Base-by-base conservation (phyloP, 2,113 vertebrate genomes). In the Vidua macroura region DNA sequence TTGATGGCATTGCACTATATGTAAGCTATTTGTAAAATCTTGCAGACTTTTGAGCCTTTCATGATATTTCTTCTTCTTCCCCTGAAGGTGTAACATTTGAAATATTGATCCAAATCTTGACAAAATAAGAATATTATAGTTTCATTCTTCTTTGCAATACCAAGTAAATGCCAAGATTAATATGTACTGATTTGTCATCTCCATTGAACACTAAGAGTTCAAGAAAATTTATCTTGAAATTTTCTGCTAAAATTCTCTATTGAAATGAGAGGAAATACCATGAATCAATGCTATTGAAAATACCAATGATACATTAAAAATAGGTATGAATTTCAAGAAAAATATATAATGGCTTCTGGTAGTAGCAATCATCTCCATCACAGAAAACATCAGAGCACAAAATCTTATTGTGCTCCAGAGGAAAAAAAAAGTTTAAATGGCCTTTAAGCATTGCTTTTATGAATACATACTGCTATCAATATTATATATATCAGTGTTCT, bases 51-150 rank as follows among this genome's bases (percentile, higher is more conserved):
- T 83, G 58, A 83, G 52, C 25, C 51, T 91, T 74, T 81, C 13
- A 24, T 80, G 20, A 5, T 78, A 62, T 51, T 95, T 66, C 10
- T 62, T 91, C 22, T 77, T 73, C 70, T 44, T 16, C 6, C 8
- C 48, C 15, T 22, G 16, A 78, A 81, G 41, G 8, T 81, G 5
- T 75, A 88, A 51, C 22, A 53, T 73, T 70, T 88, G 69, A 94
- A 68, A 52, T 91, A 89, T 94, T 87, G 77, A 94, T 92, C 55
- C 74, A 67, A 52, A 81, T 66, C 76, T 20, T 84, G 33, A 92
- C 22, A 51, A 58, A 62, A 69, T 15, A 68, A 51, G 14, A 83
- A 44, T 49, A 74, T 27, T 16, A 22, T 33, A 28, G 13, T 84
- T 91, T 86, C 24, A n/a, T 67, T 86, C 15, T 25, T 68, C 56